Conservation (phyloP, 2,797 vertebrate species). For the Aselliscus stoliczkanus region DNA sequence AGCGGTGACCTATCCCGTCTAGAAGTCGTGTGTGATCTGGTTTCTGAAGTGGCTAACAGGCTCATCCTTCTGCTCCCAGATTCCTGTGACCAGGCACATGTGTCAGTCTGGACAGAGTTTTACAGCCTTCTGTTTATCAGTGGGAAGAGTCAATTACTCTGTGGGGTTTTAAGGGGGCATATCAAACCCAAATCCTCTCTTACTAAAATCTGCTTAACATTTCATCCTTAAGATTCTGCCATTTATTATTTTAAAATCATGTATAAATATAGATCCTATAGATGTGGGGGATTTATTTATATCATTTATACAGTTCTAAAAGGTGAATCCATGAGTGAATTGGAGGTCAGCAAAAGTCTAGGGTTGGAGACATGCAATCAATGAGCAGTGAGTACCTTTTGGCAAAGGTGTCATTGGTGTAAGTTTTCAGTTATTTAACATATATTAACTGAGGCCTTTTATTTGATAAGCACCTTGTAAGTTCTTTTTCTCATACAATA, state of each 20-base stretch:
- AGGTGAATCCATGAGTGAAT: background rate
- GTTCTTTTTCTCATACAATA: background rate
- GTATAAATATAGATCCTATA: background rate
- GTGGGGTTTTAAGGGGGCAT: no score
- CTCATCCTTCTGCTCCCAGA: no score
- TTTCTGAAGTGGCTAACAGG: background rate
- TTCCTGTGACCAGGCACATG: background rate
- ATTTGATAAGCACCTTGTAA: background rate
- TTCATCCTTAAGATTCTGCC: background rate
- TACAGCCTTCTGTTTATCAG: background rate
- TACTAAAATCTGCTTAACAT: background rate
- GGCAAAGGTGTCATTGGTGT: rapidly evolving
- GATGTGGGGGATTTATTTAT: background rate
- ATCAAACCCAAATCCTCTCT: background rate
- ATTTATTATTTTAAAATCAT: background rate
- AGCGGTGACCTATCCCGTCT: background rate
- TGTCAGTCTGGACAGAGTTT: background rate
- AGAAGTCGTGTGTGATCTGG: background rate
- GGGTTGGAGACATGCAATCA: no score
- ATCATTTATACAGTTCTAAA: background rate
- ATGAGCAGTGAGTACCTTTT: background rate
- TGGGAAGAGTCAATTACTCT: background rate
- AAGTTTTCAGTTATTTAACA: background rate
- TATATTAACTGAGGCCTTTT: background rate
- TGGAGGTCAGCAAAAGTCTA: background rate